Conservation (phyloP, 2,888 invertebrate species). For the Adela reaumurella region DNA sequence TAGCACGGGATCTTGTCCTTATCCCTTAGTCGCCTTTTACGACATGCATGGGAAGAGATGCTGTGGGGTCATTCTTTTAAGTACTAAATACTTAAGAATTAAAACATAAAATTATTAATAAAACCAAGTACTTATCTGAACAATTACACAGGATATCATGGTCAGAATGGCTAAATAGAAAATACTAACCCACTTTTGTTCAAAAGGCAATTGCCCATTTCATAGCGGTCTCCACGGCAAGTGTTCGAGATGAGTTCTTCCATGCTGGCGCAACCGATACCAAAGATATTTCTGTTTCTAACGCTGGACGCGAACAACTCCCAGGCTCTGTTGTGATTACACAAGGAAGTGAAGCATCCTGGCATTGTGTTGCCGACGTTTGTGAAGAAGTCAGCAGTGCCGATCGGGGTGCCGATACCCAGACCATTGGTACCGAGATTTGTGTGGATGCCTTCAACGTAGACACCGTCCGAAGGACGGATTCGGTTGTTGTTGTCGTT, state of each 20-base stretch:
- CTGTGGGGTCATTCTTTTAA: too few species aligned
- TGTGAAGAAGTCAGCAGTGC: constrained; percentile 6
- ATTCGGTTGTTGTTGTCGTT: constrained; percentile 8
- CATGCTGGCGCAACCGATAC: constrained; percentile 1
- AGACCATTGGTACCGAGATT: constrained; percentile 14
- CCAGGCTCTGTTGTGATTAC: constrained; percentile 19
- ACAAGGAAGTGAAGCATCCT: constrained; percentile 22
- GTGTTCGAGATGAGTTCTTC: constrained; percentile 1
- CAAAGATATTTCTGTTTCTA: constrained; percentile 17
- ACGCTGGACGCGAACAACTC: constrained; percentile 4
- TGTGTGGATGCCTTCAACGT: constrained; percentile 22
- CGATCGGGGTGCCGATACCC: constrained; percentile 9
- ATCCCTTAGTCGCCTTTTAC: too few species aligned
- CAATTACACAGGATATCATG: too few species aligned
- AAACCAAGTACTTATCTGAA: too few species aligned
- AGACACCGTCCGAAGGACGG: constrained; percentile 9
- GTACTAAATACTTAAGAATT: too few species aligned
- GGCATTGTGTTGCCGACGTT: constrained; percentile 32
- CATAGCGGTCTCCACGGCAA: background rate
- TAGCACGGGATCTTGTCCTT: too few species aligned
- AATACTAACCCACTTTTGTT: constrained; percentile 25
- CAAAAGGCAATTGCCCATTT: constrained; percentile 25
- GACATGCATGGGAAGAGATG: too few species aligned
- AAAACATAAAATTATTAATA: too few species aligned
- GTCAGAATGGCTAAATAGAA: too few species aligned